Evolutionary conservation across 2,888 invertebrate genomes (phyloP).

Genomic region (Lycaena phlaeas): DNA sequence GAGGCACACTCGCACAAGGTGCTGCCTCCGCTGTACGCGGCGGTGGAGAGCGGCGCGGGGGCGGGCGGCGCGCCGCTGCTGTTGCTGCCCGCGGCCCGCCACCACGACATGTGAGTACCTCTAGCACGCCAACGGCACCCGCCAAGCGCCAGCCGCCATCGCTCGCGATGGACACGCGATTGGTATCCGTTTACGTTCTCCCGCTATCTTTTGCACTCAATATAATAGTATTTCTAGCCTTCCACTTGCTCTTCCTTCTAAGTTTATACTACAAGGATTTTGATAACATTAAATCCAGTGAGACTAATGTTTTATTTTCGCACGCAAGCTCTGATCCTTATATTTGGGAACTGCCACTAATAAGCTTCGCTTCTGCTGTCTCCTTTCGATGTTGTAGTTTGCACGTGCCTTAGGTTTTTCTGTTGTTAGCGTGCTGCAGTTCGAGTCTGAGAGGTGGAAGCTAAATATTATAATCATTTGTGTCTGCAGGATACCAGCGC

Average conservation of each 20-base stretch:
- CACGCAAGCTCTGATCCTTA: too few relatives aligned
- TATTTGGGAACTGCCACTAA: neutral
- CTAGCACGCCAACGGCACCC: too few relatives aligned
- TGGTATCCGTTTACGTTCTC: neutral
- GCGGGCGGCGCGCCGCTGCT: slow-evolving; percentile 25
- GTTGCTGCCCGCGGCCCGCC: slow-evolving; percentile 42
- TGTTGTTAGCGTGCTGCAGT: too few relatives aligned
- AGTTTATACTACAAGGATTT: neutral
- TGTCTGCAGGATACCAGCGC: slow-evolving; percentile 55
- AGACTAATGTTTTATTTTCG: neutral
- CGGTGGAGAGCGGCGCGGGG: slow-evolving; percentile 43
- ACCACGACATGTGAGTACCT: slow-evolving; percentile 44
- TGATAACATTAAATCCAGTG: neutral
- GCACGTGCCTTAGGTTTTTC: neutral
- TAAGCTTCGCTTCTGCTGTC: neutral
- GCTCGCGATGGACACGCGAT: neutral
- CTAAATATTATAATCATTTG: too few relatives aligned
- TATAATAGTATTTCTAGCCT: slow-evolving; percentile 8
- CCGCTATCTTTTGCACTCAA: slow-evolving; percentile 14
- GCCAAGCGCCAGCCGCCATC: neutral
- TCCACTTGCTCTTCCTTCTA: slow-evolving; percentile 6
- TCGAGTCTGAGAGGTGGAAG: too few relatives aligned
- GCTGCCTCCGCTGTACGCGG: slow-evolving; percentile 65
- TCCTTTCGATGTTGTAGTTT: neutral
- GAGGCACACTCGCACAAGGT: slow-evolving; percentile 54